Evolutionary conservation across 2,113 vertebrate species (phyloP).

Genomic region (Tyrannus savana): DNA sequence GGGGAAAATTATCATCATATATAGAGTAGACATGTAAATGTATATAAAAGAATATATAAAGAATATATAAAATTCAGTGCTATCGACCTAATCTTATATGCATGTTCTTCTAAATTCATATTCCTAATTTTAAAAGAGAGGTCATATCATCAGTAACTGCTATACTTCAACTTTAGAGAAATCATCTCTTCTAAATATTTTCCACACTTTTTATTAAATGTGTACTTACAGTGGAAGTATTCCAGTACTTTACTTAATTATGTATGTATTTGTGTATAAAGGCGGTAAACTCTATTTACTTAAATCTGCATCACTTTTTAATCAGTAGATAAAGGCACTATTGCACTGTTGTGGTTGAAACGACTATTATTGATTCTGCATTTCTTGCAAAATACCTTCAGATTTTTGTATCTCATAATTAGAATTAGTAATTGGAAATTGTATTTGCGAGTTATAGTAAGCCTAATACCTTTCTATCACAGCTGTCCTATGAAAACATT

Average conservation of each 20-base stretch:
- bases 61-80: background rate
- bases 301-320: background rate
- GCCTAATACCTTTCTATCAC: background rate
- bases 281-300: background rate
- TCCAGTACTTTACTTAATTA: background rate
- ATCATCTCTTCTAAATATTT: background rate
- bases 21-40: background rate
- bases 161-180: background rate
- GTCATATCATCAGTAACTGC: background rate
- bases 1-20: background rate
- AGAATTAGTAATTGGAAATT: background rate
- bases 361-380: background rate
- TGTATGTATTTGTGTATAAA: background rate
- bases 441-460: background rate
- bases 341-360: background rate
- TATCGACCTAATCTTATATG: background rate
- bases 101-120: background rate
- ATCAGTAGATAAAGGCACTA: background rate
- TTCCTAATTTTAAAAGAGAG: background rate
- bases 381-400: background rate
- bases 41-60: too few species aligned
- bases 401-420: background rate
- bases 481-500: background rate
- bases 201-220: background rate
- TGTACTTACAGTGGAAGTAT: background rate